Base-by-base conservation (phyloP, 2,113 vertebrate species). In the Neodontobutis hainanensis region DNA sequence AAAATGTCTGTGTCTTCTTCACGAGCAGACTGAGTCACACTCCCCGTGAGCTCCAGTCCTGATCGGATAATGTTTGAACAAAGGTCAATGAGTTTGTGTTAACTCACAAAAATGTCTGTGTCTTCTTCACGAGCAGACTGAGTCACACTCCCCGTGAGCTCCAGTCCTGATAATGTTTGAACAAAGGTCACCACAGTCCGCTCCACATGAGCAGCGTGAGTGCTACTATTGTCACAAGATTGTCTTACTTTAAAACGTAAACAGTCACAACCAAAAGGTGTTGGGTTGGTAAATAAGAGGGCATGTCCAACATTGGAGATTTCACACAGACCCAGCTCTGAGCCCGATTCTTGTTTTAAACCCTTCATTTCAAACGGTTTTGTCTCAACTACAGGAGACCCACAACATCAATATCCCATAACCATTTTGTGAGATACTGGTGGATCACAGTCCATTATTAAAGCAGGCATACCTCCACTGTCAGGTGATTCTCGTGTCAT, bases 171-270 rank as follows among this genome's bases (percentile, higher is more conserved):
- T n/a, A n/a, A n/a, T n/a, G n/a, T n/a, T n/a, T n/a, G n/a, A n/a
- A n/a, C n/a, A n/a, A n/a, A 42, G 19, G 6, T 15, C 40, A 1
- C 49, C 40, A 34, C 5, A 8, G 4, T 44, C 50, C 1, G 40
- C 40, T 6, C 38, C 50, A n/a, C 65, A 0, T 4, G 43, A 35
- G n/a, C 19, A 3, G 11, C 43, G 10, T 0, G 53, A 68, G 5
- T 34, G 65, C 4, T 59, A 42, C 6, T 50, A 68, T 9, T 50
- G 65, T 32, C 65, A 59, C 11, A 58, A 50, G 55, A 59, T 11
- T 68, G 65, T 47, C 5, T 48, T 0, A 7, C 53, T 8, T 3
- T 36, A 12, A 67, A 48, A 9, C 11, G 34, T 6, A 67, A 56
- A 8, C 43, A 38, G 6, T 8, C 9, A 5, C 16, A 9, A 5